Conservation (phyloP, 2,888 invertebrate species). For the Scelioninae gen. 1 region DNA sequence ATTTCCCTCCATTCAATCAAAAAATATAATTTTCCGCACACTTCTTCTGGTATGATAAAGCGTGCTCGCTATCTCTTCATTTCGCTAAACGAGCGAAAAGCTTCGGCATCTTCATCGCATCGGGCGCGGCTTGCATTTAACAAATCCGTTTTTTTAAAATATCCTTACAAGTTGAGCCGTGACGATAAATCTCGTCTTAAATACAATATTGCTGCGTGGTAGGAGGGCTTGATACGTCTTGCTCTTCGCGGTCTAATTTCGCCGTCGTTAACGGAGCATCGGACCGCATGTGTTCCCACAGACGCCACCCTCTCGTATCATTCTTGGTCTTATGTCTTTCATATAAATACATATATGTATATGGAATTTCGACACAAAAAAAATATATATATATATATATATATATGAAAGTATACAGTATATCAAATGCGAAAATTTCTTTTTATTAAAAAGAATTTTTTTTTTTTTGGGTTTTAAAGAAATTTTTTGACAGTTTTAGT, state of each 20-base stretch:
- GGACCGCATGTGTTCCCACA: slow-evolving; percentile 70
- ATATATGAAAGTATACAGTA: too few species aligned
- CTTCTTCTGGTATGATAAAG: slow-evolving; percentile 29
- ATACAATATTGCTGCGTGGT: slow-evolving; percentile 34
- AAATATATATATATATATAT: too few species aligned
- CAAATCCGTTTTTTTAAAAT: slow-evolving; percentile 51
- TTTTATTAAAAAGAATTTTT: too few species aligned
- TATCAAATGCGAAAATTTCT: too few species aligned
- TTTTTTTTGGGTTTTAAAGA: too few species aligned
- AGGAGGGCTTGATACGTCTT: slow-evolving; percentile 30
- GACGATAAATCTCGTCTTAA: slow-evolving; percentile 58
- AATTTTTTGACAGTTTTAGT: too few species aligned
- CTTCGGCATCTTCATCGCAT: slow-evolving; percentile 12
- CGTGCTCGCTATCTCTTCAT: slow-evolving; percentile 35
- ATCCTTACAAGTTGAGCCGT: slow-evolving; percentile 41
- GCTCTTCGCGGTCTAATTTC: slow-evolving; percentile 59
- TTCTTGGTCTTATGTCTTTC: slow-evolving; percentile 71
- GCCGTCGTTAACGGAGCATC: slow-evolving; percentile 57
- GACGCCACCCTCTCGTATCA: slow-evolving; percentile 72
- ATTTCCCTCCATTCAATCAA: slow-evolving; percentile 37
- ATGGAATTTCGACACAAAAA: too few species aligned
- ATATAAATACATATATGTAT: not conserved
- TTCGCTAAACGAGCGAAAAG: slow-evolving; percentile 49
- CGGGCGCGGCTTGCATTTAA: slow-evolving; percentile 29
- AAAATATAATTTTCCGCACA: slow-evolving; percentile 38